Evolutionary conservation across 1,140 invertebrate species (phyloP).

Genomic region (Diorhabda sublineata): DNA sequence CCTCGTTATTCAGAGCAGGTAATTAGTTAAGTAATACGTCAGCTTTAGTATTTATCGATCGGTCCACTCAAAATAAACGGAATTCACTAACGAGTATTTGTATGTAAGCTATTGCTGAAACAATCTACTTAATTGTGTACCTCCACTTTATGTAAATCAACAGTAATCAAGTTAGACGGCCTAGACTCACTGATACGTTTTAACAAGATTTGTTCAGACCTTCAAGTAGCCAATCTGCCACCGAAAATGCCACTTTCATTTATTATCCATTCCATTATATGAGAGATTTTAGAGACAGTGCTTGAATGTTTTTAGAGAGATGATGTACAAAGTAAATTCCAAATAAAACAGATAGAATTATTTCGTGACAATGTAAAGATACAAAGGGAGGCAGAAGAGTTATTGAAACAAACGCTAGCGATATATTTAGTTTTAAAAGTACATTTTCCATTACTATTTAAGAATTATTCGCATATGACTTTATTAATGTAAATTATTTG

Average conservation of each 20-base stretch:
- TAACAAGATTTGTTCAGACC: slow-evolving; percentile 21
- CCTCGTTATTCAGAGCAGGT: no score
- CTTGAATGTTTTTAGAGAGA: slow-evolving; percentile 3
- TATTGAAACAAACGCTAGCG: no score
- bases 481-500: no score
- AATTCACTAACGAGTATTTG: slow-evolving; percentile 15
- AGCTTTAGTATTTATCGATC: slow-evolving; percentile 14
- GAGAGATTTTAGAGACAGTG: slow-evolving; percentile 1
- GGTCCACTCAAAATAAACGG: slow-evolving; percentile 6
- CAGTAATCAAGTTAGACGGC: slow-evolving; percentile 26
- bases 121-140: slow-evolving; percentile 31
- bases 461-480: no score
- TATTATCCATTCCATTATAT: slow-evolving; percentile 16
- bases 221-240: slow-evolving; percentile 19
- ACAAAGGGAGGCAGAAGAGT: no score
- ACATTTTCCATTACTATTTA: no score
- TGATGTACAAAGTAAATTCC: background rate
- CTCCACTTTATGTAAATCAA: slow-evolving; percentile 28
- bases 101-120: slow-evolving; percentile 23
- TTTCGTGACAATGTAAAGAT: no score
- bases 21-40: slow-evolving; percentile 2
- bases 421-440: no score
- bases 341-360: no score
- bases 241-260: slow-evolving; percentile 17
- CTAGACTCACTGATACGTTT: slow-evolving; percentile 23